Evolutionary conservation across 2,113 vertebrate species (phyloP).

Genomic region (Empidonax alnorum): DNA sequence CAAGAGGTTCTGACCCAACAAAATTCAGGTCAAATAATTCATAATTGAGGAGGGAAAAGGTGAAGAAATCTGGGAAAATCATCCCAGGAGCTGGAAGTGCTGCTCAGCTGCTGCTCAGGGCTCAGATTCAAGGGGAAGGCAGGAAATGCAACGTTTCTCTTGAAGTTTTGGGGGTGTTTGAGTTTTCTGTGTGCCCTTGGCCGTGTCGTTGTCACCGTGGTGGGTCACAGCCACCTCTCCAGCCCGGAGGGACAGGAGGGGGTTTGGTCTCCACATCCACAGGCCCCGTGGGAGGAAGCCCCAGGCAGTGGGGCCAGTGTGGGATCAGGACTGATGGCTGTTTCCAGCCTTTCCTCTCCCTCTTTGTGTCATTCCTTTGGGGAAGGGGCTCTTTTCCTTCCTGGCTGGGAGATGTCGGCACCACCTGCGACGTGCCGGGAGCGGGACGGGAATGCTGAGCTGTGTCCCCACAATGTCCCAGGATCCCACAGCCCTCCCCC

Average conservation of each 20-base stretch:
- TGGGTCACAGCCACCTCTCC: neutral
- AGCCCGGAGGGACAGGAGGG: rapidly evolving
- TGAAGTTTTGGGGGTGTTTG: neutral
- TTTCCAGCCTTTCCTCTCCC: neutral
- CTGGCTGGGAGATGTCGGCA: neutral
- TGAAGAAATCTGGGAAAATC: neutral
- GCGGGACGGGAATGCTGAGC: neutral
- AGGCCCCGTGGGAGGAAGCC: neutral
- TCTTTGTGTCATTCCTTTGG: neutral
- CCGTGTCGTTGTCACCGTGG: neutral
- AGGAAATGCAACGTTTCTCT: neutral
- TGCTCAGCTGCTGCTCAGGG: neutral
- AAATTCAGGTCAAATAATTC: neutral
- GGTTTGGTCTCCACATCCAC: rapidly evolving
- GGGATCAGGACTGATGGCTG: neutral
- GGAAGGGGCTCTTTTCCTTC: neutral
- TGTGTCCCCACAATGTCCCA: rapidly evolving
- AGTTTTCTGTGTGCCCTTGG: neutral
- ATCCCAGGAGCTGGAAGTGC: neutral
- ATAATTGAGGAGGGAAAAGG: neutral
- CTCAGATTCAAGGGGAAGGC: neutral
- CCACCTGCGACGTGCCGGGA: neutral
- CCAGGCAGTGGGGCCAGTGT: neutral
- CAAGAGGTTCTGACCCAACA: neutral
- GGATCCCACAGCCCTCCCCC: neutral